Evolutionary conservation across 1,140 invertebrate species (phyloP), one percentile per base, ranked within the genome.

Genomic region (Tetraneura akinire): DNA sequence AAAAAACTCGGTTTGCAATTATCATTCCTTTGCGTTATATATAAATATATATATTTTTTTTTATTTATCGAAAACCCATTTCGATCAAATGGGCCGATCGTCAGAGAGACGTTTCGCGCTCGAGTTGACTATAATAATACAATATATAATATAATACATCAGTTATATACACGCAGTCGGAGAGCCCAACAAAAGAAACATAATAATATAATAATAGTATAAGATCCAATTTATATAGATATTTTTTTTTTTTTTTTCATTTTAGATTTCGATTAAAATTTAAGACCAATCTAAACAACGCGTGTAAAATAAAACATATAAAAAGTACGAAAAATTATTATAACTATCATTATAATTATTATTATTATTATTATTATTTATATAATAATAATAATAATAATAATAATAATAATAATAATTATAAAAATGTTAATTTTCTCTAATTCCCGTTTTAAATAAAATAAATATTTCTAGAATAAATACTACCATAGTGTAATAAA

Each of bases 21-120:
- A 78, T 78, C 62, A 60, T 78, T 78, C 8, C 32, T 37, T 8
- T 3, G 32, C 26, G 74, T 78, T 62, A 29, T 47, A 16, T 62
- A 29, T 8, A 37, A n/a, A n/a, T n/a, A n/a, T n/a, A n/a, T n/a
- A n/a, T 55, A 11, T 55, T 37, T 21, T 13, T 74, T 73, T 73
- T 60, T 29, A 47, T 62, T 62, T 23, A 47, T 0, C 23, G 21
- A 78, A 78, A 78, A 78, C 21, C 55, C 10, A 62, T 78, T 78
- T 60, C 55, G 74, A 78, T 78, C 74, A 78, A 78, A 78, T 78
- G 74, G 74, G 26, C 55, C 53, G 74, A 78, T 78, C 49, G 29
- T 32, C 13, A 16, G 21, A 21, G 37, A 71, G 68, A 71, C 68
- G 45, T 71, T 71, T 49, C 47, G 68, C 47, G 68, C 68, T 71